Percentiles rank a stretch among this genome's conserved stretches.
These are phyloP conservation scores for Ctenodactylus gundi DNA, from an alignment of 2,113 vertebrate genomes.

Conservation along the genomic window DNA sequence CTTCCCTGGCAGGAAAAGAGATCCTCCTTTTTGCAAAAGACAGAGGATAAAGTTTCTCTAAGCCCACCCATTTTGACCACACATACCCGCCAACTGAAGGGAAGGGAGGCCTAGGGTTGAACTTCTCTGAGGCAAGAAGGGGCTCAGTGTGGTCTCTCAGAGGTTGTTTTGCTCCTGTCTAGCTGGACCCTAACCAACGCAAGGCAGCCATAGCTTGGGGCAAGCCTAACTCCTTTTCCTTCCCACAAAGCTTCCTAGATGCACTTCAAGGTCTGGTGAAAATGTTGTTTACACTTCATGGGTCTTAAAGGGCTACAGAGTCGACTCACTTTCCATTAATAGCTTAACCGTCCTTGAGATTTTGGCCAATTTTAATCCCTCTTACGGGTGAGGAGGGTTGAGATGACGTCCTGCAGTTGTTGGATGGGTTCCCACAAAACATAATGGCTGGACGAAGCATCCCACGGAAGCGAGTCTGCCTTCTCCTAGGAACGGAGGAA, in stretches of 20 bases:
- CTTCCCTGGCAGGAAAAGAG: not conserved
- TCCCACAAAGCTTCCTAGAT: not conserved
- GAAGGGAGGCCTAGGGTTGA: not conserved
- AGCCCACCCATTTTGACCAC: not conserved
- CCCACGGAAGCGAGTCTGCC: not conserved
- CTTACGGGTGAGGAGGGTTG: not conserved
- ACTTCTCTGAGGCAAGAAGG: not conserved
- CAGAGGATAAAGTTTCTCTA: not conserved
- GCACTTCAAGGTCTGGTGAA: not conserved
- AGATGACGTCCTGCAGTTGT: conserved; percentile 16
- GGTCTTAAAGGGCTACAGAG: not conserved
- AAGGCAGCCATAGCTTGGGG: not conserved
- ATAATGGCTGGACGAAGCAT: not conserved
- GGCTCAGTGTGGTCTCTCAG: not conserved
- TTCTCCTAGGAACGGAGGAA: not conserved
- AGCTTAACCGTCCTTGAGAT: conserved; percentile 17
- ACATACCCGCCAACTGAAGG: not conserved
- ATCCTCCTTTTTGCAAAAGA: not conserved
- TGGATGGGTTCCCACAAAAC: not conserved
- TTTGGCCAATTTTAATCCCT: conserved; percentile 38
- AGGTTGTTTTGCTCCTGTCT: not conserved
- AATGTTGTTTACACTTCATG: not conserved
- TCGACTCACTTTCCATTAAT: conserved; percentile 40
- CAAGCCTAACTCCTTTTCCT: not conserved
- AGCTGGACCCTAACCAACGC: not conserved